Base-by-base conservation (phyloP, 2,888 invertebrate species). In the Nematopogon swammerdamellus region DNA sequence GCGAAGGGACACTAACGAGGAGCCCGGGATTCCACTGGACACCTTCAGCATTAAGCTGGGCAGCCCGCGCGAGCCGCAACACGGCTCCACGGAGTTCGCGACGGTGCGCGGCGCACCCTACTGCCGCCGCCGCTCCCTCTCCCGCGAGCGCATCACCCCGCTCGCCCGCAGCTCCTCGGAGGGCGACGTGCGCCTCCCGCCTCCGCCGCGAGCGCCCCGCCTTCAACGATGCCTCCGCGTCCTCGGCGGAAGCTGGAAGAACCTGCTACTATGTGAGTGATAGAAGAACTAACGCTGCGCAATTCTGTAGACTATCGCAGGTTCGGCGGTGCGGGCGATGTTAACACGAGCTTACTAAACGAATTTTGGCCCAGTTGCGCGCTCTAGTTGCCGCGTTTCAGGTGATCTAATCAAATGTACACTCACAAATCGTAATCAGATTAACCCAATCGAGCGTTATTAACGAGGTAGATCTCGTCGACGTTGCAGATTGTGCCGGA, bases 211-310 rank as follows among this genome's bases (percentile, higher is more conserved):
- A 51, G 60, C 71, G 3, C 77, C 82, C 46, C 75, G 82, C 20
- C 68, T 84, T 57, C 86, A 87, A 68, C 86, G 87, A 67, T 89
- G 88, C 67, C 85, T 89, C 56, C 85, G 85, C 59, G 88, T 85
- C 54, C 83, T 89, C 59, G 88, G 88, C 63, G 89, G 89, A 57
- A 88, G 88, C 73, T 89, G 89, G 89, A 88, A 85, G 74, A 90
- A 89, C 73, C 83, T 89, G 56, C 79, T 89, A 64, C 84, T 87
- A 81, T 82, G 89, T 89, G 85, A 89, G 89, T 86, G 62, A 14
- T 14, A 8, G 36, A 14, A 8, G 36, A 36, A 36, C 36, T 36
- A 36, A 14, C 36, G 36, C 36, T 25, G 25, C 25, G 25, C 8
- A 25, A 25, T 25, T 25, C 8, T 25, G 25, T 25, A 25, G 25